These are phyloP conservation scores for Charadrius vociferus DNA, from an alignment of 2,113 vertebrate genomes.

Conservation along the genomic window DNA sequence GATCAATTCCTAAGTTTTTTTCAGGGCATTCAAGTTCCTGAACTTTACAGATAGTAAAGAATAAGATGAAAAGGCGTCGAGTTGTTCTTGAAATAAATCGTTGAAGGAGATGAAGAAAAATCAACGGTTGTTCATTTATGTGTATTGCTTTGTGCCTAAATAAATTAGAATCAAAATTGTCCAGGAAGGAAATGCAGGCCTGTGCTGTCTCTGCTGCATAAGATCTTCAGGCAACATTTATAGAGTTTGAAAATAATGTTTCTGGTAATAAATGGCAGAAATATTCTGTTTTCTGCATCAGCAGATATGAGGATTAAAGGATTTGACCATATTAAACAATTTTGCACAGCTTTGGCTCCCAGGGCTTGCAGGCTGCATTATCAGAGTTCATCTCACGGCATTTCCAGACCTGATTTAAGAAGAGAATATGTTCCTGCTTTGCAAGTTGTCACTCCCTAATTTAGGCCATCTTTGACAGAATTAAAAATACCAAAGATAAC, in stretches of 20 bases:
- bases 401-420: constrained; percentile 78
- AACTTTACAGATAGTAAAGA: constrained; percentile 20
- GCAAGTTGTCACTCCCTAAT: constrained; percentile 77
- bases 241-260: constrained; percentile 78
- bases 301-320: constrained; percentile 83
- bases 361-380: constrained; percentile 74
- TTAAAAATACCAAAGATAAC: constrained; percentile 61
- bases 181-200: constrained; percentile 54
- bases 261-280: constrained; percentile 82
- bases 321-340: constrained; percentile 81
- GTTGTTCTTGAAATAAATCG: constrained; percentile 23
- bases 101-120: constrained; percentile 35
- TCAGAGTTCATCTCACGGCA: constrained; percentile 74
- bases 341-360: constrained; percentile 79
- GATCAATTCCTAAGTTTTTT: constrained; percentile 61
- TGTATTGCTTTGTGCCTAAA: constrained; percentile 65
- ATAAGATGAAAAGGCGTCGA: constrained; percentile 4
- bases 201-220: constrained; percentile 60
- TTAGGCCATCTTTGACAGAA: constrained; percentile 75
- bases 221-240: constrained; percentile 71
- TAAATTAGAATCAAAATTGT: constrained; percentile 77
- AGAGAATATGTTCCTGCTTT: constrained; percentile 73
- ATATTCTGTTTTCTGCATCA: constrained; percentile 81
- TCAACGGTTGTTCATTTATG: constrained; percentile 44
- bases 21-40: constrained; percentile 25